phyloP scores from a whole-genome alignment of 2,113 vertebrate genomes.

The Notechis scutatus region DNA sequence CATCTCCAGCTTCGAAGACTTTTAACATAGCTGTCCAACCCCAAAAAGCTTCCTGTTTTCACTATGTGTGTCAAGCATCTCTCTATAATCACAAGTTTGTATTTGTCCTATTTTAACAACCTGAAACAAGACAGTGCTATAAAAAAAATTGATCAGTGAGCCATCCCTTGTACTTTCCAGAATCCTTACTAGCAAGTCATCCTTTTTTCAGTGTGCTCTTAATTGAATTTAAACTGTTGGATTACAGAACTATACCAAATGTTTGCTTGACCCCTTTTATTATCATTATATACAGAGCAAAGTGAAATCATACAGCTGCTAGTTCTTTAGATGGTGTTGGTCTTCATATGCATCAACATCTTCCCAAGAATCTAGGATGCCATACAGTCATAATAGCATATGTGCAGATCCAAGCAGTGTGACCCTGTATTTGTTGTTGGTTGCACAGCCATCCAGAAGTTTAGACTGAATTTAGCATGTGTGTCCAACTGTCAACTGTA shows the following conservation, averaged over 20 bases:
- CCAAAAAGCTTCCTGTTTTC: neutral
- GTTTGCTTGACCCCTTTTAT: conserved; percentile 9
- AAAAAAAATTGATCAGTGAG: neutral
- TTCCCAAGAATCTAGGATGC: neutral
- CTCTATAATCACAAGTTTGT: neutral
- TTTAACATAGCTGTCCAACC: neutral
- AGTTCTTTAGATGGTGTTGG: neutral
- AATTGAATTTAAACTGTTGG: neutral
- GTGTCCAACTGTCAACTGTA: neutral
- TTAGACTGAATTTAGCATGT: neutral
- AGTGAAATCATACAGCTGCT: neutral
- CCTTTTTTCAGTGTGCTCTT: neutral
- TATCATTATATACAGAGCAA: neutral
- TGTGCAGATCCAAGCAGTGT: neutral
- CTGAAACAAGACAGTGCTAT: neutral
- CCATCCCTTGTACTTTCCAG: neutral
- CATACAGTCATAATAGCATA: neutral
- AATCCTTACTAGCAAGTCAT: neutral
- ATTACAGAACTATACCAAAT: conserved; percentile 2
- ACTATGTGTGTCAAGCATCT: neutral
- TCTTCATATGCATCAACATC: neutral
- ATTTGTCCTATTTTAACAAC: neutral
- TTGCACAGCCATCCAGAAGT: neutral
- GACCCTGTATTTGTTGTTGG: neutral
- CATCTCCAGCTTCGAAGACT: neutral